Conservation (phyloP, 2,888 invertebrate species). For the Pseudoips prasinana region DNA sequence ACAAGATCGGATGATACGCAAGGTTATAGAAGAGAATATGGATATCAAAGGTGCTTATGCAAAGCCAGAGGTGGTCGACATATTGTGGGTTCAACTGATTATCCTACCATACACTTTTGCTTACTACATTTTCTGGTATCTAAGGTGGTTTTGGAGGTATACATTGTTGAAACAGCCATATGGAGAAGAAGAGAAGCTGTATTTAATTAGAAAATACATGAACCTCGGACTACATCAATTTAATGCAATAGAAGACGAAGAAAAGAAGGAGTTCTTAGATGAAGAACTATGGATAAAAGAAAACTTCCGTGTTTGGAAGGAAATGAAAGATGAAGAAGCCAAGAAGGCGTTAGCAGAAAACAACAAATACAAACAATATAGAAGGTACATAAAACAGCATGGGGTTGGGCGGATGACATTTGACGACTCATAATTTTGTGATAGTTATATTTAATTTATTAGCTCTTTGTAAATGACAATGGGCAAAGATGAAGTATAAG, state of each 20-base stretch:
- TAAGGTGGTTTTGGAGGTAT: conserved; percentile 91
- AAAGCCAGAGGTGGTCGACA: conserved; percentile 89
- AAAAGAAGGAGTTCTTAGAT: conserved; percentile 87
- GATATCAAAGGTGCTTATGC: conserved; percentile 96
- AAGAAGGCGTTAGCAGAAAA: conserved; percentile 93
- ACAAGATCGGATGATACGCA: conserved; percentile 89
- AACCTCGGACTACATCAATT: conserved; percentile 87
- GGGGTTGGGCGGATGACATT: conserved; percentile 96
- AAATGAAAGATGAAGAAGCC: conserved; percentile 91
- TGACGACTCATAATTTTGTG: conserved; percentile 83
- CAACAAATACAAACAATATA: conserved; percentile 92
- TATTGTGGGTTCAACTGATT: conserved; percentile 92
- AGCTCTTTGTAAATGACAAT: background rate
- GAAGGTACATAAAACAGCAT: conserved; percentile 94
- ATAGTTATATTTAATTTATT: conserved; percentile 20
- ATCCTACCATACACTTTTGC: conserved; percentile 89
- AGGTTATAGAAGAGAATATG: conserved; percentile 95
- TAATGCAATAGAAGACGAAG: conserved; percentile 87
- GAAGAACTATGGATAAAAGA: conserved; percentile 91
- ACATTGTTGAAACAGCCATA: conserved; percentile 88
- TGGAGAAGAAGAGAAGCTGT: conserved; percentile 91
- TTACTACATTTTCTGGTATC: conserved; percentile 88
- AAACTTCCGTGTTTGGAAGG: conserved; percentile 90
- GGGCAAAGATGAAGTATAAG: no score
- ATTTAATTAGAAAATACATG: conserved; percentile 91